These are phyloP conservation scores for Pseudomyrmex cubaensis DNA, from an alignment of 1,140 invertebrate species.

Conservation along the genomic window DNA sequence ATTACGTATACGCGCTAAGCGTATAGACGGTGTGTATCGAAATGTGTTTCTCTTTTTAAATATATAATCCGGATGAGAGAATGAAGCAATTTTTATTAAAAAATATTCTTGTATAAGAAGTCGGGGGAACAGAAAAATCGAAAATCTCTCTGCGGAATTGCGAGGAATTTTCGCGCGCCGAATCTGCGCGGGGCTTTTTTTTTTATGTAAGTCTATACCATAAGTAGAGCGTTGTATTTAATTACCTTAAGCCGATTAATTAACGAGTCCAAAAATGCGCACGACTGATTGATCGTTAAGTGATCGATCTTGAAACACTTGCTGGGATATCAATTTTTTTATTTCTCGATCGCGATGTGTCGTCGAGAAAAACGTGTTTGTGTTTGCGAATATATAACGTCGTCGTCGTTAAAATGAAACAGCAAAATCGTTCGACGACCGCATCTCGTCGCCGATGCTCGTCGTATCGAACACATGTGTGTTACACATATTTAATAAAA, in stretches of 20 bases:
- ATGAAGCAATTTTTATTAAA: no score
- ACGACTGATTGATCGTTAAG: slow-evolving; percentile 53
- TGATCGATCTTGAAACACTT: background rate
- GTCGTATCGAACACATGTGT: background rate
- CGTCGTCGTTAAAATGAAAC: slow-evolving; percentile 25
- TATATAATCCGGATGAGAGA: background rate
- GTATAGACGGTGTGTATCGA: no score
- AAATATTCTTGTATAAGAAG: no score
- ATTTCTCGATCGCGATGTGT: slow-evolving; percentile 2
- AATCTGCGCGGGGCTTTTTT: slow-evolving; percentile 52
- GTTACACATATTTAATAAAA: background rate
- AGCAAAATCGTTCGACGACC: background rate
- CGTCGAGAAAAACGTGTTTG: background rate
- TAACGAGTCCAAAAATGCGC: slow-evolving; percentile 33
- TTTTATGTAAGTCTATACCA: slow-evolving; percentile 22
- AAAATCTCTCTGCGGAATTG: background rate
- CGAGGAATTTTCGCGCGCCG: background rate
- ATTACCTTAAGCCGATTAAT: slow-evolving; percentile 35
- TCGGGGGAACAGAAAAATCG: no score
- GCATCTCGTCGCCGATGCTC: background rate
- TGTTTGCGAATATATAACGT: background rate
- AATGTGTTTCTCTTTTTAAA: no score
- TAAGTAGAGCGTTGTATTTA: slow-evolving; percentile 33
- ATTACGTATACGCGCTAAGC: no score
- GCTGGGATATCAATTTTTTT: slow-evolving; percentile 11